These are phyloP conservation scores for Lepidochrysops patricia DNA, from an alignment of 2,888 invertebrate genomes.

Conservation along the genomic window DNA sequence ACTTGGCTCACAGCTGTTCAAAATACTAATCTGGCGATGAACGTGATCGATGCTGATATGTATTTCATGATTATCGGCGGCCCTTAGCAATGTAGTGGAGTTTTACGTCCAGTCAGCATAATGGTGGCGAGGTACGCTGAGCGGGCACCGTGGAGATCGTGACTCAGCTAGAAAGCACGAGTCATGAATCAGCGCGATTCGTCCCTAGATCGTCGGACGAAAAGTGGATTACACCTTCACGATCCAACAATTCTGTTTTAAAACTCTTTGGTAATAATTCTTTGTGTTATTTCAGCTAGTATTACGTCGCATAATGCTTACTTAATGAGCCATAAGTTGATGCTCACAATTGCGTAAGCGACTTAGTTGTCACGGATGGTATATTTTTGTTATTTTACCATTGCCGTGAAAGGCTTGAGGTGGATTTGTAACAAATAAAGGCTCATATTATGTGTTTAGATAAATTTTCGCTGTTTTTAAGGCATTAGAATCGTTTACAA, in stretches of 20 bases:
- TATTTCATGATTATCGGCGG: slow-evolving; percentile 48
- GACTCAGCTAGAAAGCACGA: slow-evolving; percentile 52
- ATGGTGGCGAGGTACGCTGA: slow-evolving; percentile 41
- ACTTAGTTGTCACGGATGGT: neutral
- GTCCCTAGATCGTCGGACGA: slow-evolving; percentile 48
- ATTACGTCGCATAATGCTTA: slow-evolving; percentile 11
- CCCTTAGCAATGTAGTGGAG: slow-evolving; percentile 42
- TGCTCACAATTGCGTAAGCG: slow-evolving; percentile 6
- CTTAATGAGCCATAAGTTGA: slow-evolving; percentile 11
- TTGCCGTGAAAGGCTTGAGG: too few relatives aligned
- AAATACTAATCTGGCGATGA: too few relatives aligned
- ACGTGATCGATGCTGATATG: slow-evolving; percentile 15
- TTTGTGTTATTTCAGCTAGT: slow-evolving; percentile 19
- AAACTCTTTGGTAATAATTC: slow-evolving; percentile 46
- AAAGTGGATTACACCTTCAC: slow-evolving; percentile 66
- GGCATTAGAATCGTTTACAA: too few relatives aligned
- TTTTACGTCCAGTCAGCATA: slow-evolving; percentile 26
- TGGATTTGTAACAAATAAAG: too few relatives aligned
- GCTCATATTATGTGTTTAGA: too few relatives aligned
- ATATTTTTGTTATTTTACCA: neutral
- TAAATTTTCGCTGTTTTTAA: too few relatives aligned
- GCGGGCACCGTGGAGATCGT: slow-evolving; percentile 36
- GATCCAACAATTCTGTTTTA: slow-evolving; percentile 53
- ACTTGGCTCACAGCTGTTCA: too few relatives aligned
- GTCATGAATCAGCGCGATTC: slow-evolving; percentile 54